Conservation (phyloP, 2,113 vertebrate species). For the Tachycineta bicolor region DNA sequence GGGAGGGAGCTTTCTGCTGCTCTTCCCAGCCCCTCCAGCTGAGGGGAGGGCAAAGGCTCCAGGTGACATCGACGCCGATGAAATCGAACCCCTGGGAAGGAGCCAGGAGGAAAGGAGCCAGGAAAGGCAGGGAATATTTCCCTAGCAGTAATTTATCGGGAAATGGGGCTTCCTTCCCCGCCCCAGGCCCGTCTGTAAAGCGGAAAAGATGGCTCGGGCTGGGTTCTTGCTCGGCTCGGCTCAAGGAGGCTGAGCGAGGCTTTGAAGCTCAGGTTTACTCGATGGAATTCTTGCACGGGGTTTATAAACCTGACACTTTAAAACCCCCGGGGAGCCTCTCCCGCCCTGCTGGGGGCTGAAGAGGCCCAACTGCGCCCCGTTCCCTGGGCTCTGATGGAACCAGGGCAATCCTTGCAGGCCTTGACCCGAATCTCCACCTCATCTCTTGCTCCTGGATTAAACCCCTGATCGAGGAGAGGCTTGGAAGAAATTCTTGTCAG, state of each 20-base stretch:
- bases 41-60: background rate
- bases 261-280: background rate
- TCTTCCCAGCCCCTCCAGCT: accelerated
- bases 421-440: constrained; percentile 42
- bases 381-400: background rate
- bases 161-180: background rate
- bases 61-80: accelerated
- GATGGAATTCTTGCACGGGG: background rate
- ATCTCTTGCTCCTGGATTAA: constrained; percentile 31
- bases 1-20: background rate
- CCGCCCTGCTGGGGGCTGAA: background rate
- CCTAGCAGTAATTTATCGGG: background rate
- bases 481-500: background rate
- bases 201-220: background rate
- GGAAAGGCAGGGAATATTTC: background rate
- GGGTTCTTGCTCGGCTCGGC: background rate
- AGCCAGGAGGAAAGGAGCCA: background rate
- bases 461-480: background rate
- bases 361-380: background rate
- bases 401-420: background rate
- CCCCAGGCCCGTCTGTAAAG: background rate
- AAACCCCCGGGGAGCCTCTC: background rate
- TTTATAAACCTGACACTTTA: background rate
- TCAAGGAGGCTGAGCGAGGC: background rate
- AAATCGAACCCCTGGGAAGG: background rate